Percentiles rank a stretch among this genome's conserved stretches.
Conservation (phyloP, 1,140 invertebrate genomes). For the Danaus plexippus region DNA sequence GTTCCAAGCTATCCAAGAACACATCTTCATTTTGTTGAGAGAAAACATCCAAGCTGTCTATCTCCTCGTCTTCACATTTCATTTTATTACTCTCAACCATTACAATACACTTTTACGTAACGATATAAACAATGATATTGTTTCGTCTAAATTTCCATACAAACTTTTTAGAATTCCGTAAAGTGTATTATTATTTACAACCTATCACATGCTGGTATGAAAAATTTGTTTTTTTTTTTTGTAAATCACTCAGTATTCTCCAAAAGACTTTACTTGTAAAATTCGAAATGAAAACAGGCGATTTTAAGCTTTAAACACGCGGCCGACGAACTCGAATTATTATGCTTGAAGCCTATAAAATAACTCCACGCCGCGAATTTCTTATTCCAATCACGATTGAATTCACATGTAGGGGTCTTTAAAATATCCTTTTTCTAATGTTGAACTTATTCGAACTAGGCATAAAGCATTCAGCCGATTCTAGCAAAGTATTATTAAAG, state of each 20-base stretch:
- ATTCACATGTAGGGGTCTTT: conserved; percentile 47
- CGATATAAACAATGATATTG: conserved; percentile 1
- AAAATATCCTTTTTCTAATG: conserved; percentile 34
- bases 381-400: conserved; percentile 52
- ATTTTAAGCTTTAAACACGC: conserved; percentile 24
- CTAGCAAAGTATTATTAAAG: neutral
- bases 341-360: conserved; percentile 59
- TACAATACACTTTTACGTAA: conserved; percentile 18
- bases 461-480: neutral
- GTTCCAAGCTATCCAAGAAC: conserved; percentile 60
- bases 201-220: no score
- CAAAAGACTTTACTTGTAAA: conserved; percentile 4
- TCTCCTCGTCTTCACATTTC: conserved; percentile 45
- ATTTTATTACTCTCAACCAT: conserved; percentile 54
- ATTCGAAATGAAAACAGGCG: conserved; percentile 7
- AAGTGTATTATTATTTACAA: no score
- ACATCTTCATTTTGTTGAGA: conserved; percentile 39
- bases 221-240: no score
- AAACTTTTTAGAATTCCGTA: no score
- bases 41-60: conserved; percentile 58
- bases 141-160: no score
- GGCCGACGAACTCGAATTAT: conserved; percentile 61
- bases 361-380: conserved; percentile 36
- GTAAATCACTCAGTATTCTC: no score
- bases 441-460: no score